These are phyloP conservation scores for Linhomoeus sp. DNA, from an alignment of 2,888 invertebrate species.

Conservation along the genomic window DNA sequence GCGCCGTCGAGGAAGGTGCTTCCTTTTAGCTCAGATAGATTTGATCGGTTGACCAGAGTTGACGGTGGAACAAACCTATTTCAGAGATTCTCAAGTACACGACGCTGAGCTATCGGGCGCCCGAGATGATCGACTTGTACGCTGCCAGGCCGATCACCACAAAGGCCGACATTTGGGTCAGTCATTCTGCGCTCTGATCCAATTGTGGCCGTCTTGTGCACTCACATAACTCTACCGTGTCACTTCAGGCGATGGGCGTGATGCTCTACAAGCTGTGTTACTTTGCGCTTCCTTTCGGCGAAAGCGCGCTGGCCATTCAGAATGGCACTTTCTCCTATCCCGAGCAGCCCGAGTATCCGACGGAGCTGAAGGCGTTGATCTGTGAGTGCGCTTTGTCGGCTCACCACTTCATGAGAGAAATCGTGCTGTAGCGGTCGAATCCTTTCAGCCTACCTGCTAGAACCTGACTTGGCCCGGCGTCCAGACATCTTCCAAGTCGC, in stretches of 20 bases:
- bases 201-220: background rate
- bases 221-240: no score
- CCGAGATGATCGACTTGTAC: conserved; percentile 83
- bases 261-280: conserved; percentile 69
- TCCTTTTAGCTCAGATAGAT: no score
- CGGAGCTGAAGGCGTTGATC: conserved; percentile 49
- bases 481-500: conserved; percentile 51
- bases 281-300: conserved; percentile 70
- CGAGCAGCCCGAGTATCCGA: conserved; percentile 42
- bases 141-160: conserved; percentile 49
- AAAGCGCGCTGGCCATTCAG: conserved; percentile 75
- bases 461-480: conserved; percentile 55
- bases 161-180: conserved; percentile 19
- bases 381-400: conserved; percentile 35
- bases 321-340: conserved; percentile 68
- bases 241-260: conserved; percentile 59
- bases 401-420: background rate
- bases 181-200: background rate
- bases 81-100: conserved; percentile 44
- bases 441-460: conserved; percentile 51
- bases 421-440: background rate
- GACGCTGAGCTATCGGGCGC: conserved; percentile 64
- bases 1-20: conserved; percentile 16
- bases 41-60: no score
- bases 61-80: no score